Conservation (phyloP, 2,888 invertebrate species). For the Protodeltote pygarga region DNA sequence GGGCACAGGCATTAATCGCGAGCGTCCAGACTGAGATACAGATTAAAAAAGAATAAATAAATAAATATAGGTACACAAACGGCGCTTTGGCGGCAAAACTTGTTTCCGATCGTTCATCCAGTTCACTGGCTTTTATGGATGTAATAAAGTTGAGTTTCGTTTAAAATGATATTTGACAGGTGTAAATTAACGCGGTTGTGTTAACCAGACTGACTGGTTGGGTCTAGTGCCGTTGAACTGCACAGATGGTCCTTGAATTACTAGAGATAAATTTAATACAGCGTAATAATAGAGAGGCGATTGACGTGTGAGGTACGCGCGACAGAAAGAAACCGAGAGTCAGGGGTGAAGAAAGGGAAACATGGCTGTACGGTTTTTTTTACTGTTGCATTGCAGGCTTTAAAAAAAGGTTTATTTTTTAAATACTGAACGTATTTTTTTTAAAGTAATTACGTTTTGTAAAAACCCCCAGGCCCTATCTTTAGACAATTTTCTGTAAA, state of each 20-base stretch:
- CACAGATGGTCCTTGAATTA: conserved; percentile 83
- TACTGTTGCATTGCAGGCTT: conserved; percentile 3
- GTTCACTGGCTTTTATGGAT: conserved; percentile 56
- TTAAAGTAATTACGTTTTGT: not conserved
- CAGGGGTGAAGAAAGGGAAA: conserved; percentile 41
- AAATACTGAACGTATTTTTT: not conserved
- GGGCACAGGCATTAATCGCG: conserved; percentile 72
- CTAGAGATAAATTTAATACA: conserved; percentile 81
- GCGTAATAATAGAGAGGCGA: conserved; percentile 76
- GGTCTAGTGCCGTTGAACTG: conserved; percentile 81
- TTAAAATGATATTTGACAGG: conserved; percentile 64
- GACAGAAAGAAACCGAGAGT: conserved; percentile 68
- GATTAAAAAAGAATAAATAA: conserved; percentile 72
- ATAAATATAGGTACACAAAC: conserved; percentile 73
- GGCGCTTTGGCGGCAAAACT: conserved; percentile 72
- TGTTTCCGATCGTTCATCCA: conserved; percentile 57
- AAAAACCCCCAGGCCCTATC: not conserved
- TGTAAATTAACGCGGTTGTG: conserved; percentile 73
- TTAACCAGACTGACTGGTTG: conserved; percentile 81
- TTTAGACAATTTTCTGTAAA: too few species aligned
- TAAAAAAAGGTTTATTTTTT: not conserved
- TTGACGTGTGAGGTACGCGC: conserved; percentile 55
- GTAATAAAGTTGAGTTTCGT: conserved; percentile 70
- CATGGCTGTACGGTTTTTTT: conserved; percentile 3
- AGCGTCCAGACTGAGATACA: conserved; percentile 71